A percentile compares a stretch with the other conserved stretches of the same genome.
These are phyloP conservation scores for Montifringilla adamsi DNA, from an alignment of 2,113 vertebrate species.

Conservation along the genomic window DNA sequence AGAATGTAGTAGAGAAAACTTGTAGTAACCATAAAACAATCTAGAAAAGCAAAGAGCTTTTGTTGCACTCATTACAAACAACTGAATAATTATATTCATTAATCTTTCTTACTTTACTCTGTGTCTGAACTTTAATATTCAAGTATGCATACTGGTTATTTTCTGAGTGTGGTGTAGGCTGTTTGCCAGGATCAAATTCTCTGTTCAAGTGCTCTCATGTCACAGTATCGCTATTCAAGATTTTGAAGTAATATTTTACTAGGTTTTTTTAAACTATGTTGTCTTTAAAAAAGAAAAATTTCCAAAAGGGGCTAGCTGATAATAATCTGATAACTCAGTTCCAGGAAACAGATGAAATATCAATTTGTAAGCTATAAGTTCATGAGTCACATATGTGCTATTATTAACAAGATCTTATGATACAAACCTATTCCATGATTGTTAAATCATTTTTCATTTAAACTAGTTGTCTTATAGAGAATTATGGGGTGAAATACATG, in stretches of 20 bases:
- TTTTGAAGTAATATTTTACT: neutral
- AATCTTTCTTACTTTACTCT: neutral
- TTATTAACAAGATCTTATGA: neutral
- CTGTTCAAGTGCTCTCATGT: neutral
- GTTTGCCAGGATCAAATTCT: neutral
- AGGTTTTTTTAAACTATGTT: neutral
- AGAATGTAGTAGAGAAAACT: neutral
- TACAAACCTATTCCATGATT: neutral
- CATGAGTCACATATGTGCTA: neutral
- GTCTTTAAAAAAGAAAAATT: neutral
- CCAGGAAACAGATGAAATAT: neutral
- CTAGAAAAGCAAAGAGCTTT: neutral
- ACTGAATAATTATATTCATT: neutral
- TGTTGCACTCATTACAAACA: neutral
- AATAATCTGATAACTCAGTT: neutral
- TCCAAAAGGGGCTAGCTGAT: neutral
- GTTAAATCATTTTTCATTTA: neutral
- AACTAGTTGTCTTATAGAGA: neutral
- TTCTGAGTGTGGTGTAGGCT: neutral
- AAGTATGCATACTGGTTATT: neutral
- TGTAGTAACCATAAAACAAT: neutral
- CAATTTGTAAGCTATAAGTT: neutral
- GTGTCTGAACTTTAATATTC: neutral
- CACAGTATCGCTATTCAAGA: neutral
- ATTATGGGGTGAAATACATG: neutral